Conservation (phyloP, 2,113 vertebrate species). For the Ochotona princeps region DNA sequence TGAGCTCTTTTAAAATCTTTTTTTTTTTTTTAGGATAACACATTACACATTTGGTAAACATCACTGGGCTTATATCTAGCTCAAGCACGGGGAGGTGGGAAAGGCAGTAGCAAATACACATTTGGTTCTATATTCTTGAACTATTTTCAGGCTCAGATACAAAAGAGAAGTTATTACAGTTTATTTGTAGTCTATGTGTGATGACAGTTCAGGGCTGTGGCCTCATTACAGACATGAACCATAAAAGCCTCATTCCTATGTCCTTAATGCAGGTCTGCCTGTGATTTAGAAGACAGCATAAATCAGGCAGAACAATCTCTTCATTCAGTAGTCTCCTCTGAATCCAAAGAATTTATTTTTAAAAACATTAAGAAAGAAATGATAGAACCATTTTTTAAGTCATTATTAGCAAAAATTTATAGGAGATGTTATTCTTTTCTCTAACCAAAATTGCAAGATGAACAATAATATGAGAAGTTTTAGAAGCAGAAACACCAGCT, state of each 20-base stretch:
- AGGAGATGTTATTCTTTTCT: constrained; percentile 11
- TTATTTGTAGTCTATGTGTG: constrained; percentile 56
- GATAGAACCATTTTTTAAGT: background rate
- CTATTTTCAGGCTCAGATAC: background rate
- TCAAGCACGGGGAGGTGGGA: too few species aligned
- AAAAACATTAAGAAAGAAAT: background rate
- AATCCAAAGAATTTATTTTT: constrained; percentile 52
- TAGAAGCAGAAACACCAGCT: background rate
- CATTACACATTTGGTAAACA: too few species aligned
- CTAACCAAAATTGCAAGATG: background rate
- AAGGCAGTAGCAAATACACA: too few species aligned
- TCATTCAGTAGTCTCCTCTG: constrained; percentile 48
- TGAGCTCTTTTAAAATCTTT: background rate
- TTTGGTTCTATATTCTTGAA: constrained; percentile 16
- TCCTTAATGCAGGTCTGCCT: constrained; percentile 69
- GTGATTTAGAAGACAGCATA: constrained; percentile 68
- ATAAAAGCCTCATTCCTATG: constrained; percentile 70
- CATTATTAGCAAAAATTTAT: background rate
- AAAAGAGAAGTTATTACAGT: background rate
- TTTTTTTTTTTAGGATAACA: too few species aligned
- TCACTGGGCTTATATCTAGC: too few species aligned
- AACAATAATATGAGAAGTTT: background rate
- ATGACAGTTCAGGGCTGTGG: background rate
- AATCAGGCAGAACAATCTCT: constrained; percentile 69
- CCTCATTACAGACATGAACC: constrained; percentile 71